These are phyloP conservation scores for Buceros bicornis DNA, from an alignment of 2,797 vertebrate species.

Conservation along the genomic window DNA sequence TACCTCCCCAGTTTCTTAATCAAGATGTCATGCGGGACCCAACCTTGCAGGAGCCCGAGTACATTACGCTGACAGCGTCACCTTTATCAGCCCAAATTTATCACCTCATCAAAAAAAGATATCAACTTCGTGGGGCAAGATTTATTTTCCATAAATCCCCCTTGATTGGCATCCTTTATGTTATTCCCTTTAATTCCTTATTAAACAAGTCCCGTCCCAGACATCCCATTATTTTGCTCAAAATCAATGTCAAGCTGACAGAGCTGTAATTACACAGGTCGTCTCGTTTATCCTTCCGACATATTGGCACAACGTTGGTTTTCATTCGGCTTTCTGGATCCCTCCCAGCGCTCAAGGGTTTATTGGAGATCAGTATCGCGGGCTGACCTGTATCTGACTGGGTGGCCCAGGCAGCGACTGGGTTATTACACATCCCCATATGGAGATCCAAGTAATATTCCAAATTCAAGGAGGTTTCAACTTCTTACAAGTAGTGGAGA, in stretches of 20 bases:
- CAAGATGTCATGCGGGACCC: slow-evolving; percentile 27
- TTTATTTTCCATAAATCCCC: slow-evolving; percentile 59
- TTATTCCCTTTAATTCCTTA: slow-evolving; percentile 68
- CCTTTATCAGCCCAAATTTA: slow-evolving; percentile 60
- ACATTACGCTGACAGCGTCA: not conserved
- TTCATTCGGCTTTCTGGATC: slow-evolving; percentile 18
- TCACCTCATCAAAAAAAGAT: slow-evolving; percentile 59
- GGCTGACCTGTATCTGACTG: not conserved
- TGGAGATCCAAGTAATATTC: not conserved
- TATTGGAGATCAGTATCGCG: slow-evolving; percentile 19
- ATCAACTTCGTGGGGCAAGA: slow-evolving; percentile 30
- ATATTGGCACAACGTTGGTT: slow-evolving; percentile 17
- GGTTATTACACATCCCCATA: not conserved
- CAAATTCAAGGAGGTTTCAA: not conserved
- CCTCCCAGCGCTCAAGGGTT: slow-evolving; percentile 7
- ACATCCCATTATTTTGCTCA: slow-evolving; percentile 56
- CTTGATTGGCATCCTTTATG: slow-evolving; percentile 61
- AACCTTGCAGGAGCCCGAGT: not conserved
- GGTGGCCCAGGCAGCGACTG: not conserved
- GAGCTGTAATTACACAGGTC: slow-evolving; percentile 63
- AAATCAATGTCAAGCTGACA: slow-evolving; percentile 56
- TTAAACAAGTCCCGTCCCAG: slow-evolving; percentile 57
- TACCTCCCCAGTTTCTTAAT: slow-evolving; percentile 54
- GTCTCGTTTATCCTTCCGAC: slow-evolving; percentile 50
- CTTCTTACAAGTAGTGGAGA: not conserved